Evolutionary conservation across 2,888 invertebrate species (phyloP).

Genomic region (Chrysolina oricalcia): DNA sequence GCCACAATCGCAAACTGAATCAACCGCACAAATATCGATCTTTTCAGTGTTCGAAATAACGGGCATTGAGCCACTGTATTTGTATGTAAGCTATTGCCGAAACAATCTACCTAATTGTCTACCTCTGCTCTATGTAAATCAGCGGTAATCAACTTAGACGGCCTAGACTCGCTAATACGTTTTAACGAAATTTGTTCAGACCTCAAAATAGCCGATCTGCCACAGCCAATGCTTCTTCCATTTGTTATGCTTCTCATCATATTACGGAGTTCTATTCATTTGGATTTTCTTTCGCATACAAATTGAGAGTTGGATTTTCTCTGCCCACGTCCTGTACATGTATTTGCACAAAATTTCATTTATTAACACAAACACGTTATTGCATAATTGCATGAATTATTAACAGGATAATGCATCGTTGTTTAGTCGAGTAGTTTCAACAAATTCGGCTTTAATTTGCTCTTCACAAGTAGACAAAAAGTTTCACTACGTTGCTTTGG

Average conservation of each 20-base stretch:
- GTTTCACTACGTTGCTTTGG: too few species aligned
- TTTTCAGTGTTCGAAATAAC: conserved; percentile 39
- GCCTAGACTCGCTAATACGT: conserved; percentile 61
- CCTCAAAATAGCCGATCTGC: conserved; percentile 57
- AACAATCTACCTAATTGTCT: conserved; percentile 64
- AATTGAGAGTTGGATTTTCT: conserved; percentile 29
- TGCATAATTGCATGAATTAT: conserved; percentile 42
- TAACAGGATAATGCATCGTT: conserved; percentile 31
- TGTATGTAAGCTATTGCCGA: conserved; percentile 56
- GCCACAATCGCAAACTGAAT: conserved; percentile 19
- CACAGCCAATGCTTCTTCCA: conserved; percentile 51
- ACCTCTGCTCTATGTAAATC: conserved; percentile 65
- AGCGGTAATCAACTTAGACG: conserved; percentile 63
- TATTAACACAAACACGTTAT: conserved; percentile 38
- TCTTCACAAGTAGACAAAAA: too few species aligned
- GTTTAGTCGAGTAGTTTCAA: conserved; percentile 32
- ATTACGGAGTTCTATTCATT: conserved; percentile 44
- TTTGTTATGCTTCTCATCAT: conserved; percentile 51
- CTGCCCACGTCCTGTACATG: conserved; percentile 22
- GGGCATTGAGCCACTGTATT: conserved; percentile 45
- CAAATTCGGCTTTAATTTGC: conserved; percentile 29
- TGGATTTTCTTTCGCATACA: conserved; percentile 38
- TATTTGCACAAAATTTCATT: conserved; percentile 27
- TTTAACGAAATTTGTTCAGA: conserved; percentile 58
- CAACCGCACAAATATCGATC: conserved; percentile 37